A percentile compares a stretch with the other conserved stretches of the same genome.
Evolutionary conservation across 2,888 invertebrate species (phyloP).

Genomic region (Mesoligia furuncula): DNA sequence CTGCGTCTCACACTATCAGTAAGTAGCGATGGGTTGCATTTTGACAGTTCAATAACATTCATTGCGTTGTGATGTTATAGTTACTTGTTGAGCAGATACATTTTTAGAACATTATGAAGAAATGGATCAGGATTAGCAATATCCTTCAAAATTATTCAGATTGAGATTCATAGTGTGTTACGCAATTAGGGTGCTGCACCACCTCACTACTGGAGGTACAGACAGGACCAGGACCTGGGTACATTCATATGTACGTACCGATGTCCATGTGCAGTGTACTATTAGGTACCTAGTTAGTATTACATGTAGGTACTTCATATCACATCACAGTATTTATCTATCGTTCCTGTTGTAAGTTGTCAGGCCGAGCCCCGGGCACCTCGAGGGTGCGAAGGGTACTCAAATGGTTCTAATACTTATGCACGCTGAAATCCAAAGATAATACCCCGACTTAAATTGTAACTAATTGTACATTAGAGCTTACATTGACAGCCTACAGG

Average conservation of each 20-base stretch:
- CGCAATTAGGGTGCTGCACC: not conserved
- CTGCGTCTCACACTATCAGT: too few species aligned
- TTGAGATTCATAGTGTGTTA: too few species aligned
- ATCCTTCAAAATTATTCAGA: too few species aligned
- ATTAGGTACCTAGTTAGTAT: not conserved
- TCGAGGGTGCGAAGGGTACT: not conserved
- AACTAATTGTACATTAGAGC: slow-evolving; percentile 13
- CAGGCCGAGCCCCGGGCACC: not conserved
- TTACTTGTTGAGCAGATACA: too few species aligned
- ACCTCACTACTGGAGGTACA: not conserved
- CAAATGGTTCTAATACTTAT: not conserved
- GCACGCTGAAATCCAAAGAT: not conserved
- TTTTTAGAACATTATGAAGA: too few species aligned
- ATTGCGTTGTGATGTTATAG: too few species aligned
- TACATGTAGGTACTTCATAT: not conserved
- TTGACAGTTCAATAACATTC: too few species aligned
- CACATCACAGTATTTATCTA: not conserved
- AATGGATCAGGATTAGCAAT: too few species aligned
- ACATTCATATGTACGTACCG: not conserved
- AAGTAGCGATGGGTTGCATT: too few species aligned
- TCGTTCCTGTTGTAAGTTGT: not conserved
- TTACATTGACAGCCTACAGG: slow-evolving; percentile 4
- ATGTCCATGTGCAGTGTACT: not conserved
- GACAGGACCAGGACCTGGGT: not conserved
- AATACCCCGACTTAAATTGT: not conserved